Evolutionary conservation across 2,797 vertebrate genomes (phyloP), one percentile per base, ranked within the genome.

Genomic region (Myotis pilosus): DNA sequence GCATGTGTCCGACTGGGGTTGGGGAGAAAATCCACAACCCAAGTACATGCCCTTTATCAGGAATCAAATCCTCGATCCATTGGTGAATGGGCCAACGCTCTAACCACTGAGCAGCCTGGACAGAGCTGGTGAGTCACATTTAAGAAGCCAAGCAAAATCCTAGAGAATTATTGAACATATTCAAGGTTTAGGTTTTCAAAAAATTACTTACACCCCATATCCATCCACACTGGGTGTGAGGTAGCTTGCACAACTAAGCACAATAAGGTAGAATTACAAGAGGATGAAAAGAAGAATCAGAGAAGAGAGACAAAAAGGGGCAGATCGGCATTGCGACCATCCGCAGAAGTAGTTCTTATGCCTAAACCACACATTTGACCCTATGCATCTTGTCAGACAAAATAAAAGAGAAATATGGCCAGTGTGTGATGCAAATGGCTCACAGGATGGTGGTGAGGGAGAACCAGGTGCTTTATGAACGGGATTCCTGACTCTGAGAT

Each of bases 141-240:
- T 30, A 81, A 68, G 60, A 74, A 51, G 16, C 82, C 64, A 94
- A 96, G 93, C 91, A 95, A 95, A 95, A 86, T 83, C 57, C 75
- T 30, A 15, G 78, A 92, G 95, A 94, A 94, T 51, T 82, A 87
- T 41, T 72, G 91, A 84, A 69, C 5, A 66, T 93, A 95, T 55
- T 86, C 76, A 84, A 91, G 60, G 79, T 38, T 86, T 9, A 2
- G 1, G 5, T 51, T 87, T 88, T 83, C 38, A 13, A 74, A 62
- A 84, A 80, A 64, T 47, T 89, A 80, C 89, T 92, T 94, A 84
- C 38, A 60, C 25, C 22, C 55, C 17, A 22, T 3, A 15, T 90
- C 69, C 41, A n/a, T 80, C 49, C 30, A 33, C 8, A 25, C 15
- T 23, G 38, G 53, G 71, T 75, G 66, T 4, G 5, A 62, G 36